Conservation (phyloP, 2,113 vertebrate genomes). For the Serilophus lunatus region DNA sequence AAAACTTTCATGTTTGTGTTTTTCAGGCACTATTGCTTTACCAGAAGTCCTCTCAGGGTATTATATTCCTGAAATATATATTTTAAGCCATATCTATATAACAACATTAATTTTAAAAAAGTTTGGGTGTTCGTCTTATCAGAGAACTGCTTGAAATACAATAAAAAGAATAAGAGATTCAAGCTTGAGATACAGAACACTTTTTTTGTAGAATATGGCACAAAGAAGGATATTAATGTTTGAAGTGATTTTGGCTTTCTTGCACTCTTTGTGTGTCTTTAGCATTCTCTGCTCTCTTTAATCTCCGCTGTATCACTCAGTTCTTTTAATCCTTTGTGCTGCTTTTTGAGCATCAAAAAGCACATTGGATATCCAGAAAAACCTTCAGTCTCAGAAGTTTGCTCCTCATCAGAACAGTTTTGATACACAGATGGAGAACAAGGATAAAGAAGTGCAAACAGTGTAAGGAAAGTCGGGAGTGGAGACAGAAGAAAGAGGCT, state of each 20-base stretch:
- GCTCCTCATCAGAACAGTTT: constrained; percentile 48
- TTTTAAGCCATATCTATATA: background rate
- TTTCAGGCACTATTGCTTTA: background rate
- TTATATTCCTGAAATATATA: background rate
- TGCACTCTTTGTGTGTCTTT: constrained; percentile 28
- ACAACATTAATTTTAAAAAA: constrained; percentile 15
- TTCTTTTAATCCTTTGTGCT: constrained; percentile 67
- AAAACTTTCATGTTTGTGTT: background rate
- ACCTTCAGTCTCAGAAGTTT: background rate
- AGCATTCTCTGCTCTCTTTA: constrained; percentile 42
- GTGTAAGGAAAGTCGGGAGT: constrained; percentile 11
- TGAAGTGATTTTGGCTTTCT: constrained; percentile 49
- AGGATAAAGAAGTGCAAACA: constrained; percentile 53
- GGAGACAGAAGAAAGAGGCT: constrained; percentile 14
- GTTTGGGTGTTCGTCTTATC: constrained; percentile 37
- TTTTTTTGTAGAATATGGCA: constrained; percentile 21
- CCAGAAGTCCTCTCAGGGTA: background rate
- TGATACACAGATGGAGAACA: constrained; percentile 26
- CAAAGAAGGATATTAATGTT: constrained; percentile 35
- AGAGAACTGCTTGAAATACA: constrained; percentile 31
- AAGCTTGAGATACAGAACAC: background rate
- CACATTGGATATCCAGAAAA: constrained; percentile 9
- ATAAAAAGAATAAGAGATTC: constrained; percentile 36
- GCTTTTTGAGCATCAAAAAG: constrained; percentile 53
- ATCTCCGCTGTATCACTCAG: constrained; percentile 56